Evolutionary conservation across 2,113 vertebrate genomes (phyloP).

Genomic region (Polyodon spathula): DNA sequence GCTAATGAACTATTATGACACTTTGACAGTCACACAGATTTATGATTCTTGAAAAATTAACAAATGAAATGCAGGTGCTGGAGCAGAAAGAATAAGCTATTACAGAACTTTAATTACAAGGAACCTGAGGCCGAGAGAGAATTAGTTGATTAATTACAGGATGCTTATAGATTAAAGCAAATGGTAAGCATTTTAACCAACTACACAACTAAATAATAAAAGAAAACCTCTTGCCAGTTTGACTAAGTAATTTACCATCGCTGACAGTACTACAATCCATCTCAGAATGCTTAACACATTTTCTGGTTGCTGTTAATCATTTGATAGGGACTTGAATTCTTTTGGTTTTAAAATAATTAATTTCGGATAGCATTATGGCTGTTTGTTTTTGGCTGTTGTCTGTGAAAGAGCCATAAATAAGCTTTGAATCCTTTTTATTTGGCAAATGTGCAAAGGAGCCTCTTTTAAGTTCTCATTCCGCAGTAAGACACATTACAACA

Average conservation of each 20-base stretch:
- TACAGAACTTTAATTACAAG: slow-evolving; percentile 98
- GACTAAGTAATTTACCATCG: slow-evolving; percentile 25
- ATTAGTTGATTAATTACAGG: slow-evolving; percentile 78
- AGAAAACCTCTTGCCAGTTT: slow-evolving; percentile 32
- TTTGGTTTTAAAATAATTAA: slow-evolving; percentile 27
- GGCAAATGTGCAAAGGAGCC: too few relatives aligned
- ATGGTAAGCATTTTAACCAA: slow-evolving; percentile 48
- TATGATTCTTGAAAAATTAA: slow-evolving; percentile 97
- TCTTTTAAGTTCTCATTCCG: slow-evolving; percentile 34
- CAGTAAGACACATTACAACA: slow-evolving; percentile 36
- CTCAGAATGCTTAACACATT: slow-evolving; percentile 31
- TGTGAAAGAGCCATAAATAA: too few relatives aligned
- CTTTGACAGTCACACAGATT: slow-evolving; percentile 92
- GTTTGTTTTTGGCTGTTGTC: too few relatives aligned
- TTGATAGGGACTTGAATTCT: slow-evolving; percentile 21
- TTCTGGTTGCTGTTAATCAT: slow-evolving; percentile 18
- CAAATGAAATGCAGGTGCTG: slow-evolving; percentile 98
- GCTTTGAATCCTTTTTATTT: too few relatives aligned
- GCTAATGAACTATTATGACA: slow-evolving; percentile 97
- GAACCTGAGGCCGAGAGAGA: slow-evolving; percentile 76
- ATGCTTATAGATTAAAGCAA: slow-evolving; percentile 64
- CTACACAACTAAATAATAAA: slow-evolving; percentile 34
- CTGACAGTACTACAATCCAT: slow-evolving; percentile 24
- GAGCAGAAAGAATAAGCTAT: slow-evolving; percentile 99
- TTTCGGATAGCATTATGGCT: slow-evolving; percentile 17